Evolutionary conservation across 2,888 invertebrate species (phyloP), one percentile per base, ranked within the genome.

Genomic region (Drosophila pseudotakahashii): DNA sequence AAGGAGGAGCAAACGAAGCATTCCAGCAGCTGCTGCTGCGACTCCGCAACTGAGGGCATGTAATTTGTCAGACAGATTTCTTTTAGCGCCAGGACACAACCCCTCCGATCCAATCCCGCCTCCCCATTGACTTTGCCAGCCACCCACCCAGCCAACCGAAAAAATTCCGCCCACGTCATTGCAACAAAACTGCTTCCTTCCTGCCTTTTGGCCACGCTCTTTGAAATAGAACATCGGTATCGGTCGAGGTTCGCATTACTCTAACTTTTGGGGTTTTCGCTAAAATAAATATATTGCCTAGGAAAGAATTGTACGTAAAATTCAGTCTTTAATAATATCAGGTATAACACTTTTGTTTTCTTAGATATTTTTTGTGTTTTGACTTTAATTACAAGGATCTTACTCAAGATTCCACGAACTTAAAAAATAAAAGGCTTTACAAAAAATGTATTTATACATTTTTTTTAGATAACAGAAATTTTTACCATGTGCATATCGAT

Each of bases 61-160:
- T 81, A 88, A 88, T 85, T 88, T 82, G 86, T 85, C 88, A 81
- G 88, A 84, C 76, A 84, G 85, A 82, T 82, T 87, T 78, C 81
- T 69, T 84, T 81, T 67, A 72, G 72, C 79, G 63, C 50, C 67
- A 71, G 68, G 61, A 68, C 73, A 53, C 57, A 39, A 41, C 52
- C 63, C 61, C 26, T 16, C 34, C 9, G 30, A 47, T 41, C 54
- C 37, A 34, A 14, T 10, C 23, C 36, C 19, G 2, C n/a, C 13
- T 50, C 13, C 34, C 23, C 51, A 26, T 3, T 2, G 6, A 42
- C 42, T 16, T 16, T 1, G 19, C 11, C 9, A 32, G 13, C 47
- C 26, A 30, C 30, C 36, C 41, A 41, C 7, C 19, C 19, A 37
- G 10, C 32, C 23, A 32, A 62, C 53, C 67, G 44, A 66, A 66